Base-by-base conservation (phyloP, 2,113 vertebrate genomes). In the Hystrix brachyura region DNA sequence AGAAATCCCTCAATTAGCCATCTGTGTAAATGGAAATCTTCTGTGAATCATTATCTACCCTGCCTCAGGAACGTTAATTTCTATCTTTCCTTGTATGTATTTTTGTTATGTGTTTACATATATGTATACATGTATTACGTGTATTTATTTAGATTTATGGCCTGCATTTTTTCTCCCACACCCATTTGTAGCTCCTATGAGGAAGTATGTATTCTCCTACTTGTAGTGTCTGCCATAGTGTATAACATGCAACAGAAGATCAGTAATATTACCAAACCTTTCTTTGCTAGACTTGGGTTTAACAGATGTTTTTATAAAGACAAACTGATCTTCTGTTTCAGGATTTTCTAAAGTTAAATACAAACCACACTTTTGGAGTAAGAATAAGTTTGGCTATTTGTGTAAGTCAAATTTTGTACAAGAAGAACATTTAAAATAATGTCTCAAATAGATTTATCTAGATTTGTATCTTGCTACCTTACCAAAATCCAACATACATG, bases 221-320 rank as follows among this genome's bases (percentile, higher is more conserved):
- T 72, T 19, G n/a, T 0, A 23, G 48, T 60, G 4, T 94, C 80
- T 71, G 27, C 87, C 43, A 38, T 27, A 34, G 32, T 90, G 5
- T 27, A 8, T 59, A 67, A 59, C 0, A 21, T 76, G 15, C 57
- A 62, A 91, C 7, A 82, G 5, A 72, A 93, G 64, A 59, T 53
- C 25, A 94, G 1, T 80, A 91, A 81, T 88, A 76, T 57, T 76
- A 93, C 32, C 6, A 69, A 81, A 62, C 48, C 81, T 95, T 94
- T 87, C 64, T 17, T 82, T 89, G 46, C 57, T 96, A 82, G 62
- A 65, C 84, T 94, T 93, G 53, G 74, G 59, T 89, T 96, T 93
- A 43, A n/a, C 25, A n/a, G 23, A 43, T 85, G 21, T 60, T 91
- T 87, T 92, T 80, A 48, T 72, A 86, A 93, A 94, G 94, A 34